Evolutionary conservation across 2,113 vertebrate species (phyloP).

Genomic region (Odocoileus virginianus): DNA sequence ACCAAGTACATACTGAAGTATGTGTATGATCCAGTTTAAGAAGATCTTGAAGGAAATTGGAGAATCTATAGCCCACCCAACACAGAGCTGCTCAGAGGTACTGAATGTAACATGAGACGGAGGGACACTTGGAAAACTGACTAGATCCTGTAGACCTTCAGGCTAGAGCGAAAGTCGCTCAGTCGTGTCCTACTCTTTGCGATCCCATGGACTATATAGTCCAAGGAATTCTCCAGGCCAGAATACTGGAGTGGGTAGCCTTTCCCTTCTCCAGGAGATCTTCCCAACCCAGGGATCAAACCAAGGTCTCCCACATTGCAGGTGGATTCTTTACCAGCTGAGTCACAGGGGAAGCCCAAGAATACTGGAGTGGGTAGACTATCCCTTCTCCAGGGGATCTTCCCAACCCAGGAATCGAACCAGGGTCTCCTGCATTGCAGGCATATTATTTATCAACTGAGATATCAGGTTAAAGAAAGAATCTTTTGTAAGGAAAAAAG

Average conservation of each 20-base stretch:
- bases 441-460: neutral
- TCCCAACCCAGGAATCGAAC: neutral
- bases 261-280: neutral
- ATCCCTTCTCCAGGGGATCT: neutral
- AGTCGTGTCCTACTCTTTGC: neutral
- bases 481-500: neutral
- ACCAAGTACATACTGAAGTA: too few species aligned
- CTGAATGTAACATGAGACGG: neutral
- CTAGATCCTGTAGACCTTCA: neutral
- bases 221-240: neutral
- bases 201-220: fast-evolving
- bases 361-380: neutral
- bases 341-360: neutral
- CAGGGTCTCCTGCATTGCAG: neutral
- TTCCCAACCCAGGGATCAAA: neutral
- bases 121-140: neutral
- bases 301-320: neutral
- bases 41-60: neutral
- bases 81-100: neutral
- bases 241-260: neutral
- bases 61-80: neutral
- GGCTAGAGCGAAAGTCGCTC: neutral
- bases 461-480: neutral
- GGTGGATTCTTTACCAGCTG: neutral
- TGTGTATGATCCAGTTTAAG: too few species aligned